Conservation (phyloP, 2,888 invertebrate genomes). For the Eulithis testata region DNA sequence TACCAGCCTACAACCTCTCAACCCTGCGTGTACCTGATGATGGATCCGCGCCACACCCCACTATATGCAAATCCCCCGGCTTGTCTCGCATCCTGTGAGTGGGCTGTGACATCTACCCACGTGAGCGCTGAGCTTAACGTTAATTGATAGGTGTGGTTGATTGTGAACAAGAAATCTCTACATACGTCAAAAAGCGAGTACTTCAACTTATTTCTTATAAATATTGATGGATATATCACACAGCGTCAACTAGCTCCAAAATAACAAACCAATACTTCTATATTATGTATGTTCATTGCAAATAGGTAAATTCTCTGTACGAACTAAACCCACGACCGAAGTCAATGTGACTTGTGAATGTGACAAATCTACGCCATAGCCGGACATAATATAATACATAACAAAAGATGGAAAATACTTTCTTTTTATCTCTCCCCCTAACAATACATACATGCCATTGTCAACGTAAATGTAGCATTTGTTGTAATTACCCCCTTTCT, state of each 20-base stretch:
- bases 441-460: constrained; percentile 54
- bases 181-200: constrained; percentile 1
- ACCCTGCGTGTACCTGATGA: constrained; percentile 31
- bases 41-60: constrained; percentile 37
- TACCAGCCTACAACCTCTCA: neutral
- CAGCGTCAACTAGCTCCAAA: too few relatives aligned
- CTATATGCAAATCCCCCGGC: constrained; percentile 43
- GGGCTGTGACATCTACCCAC: constrained; percentile 23
- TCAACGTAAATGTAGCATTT: constrained; percentile 73
- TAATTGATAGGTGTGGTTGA: constrained; percentile 39
- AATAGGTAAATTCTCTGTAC: too few relatives aligned
- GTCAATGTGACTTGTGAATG: too few relatives aligned
- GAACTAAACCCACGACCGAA: too few relatives aligned
- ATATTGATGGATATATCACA: too few relatives aligned
- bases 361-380: too few relatives aligned
- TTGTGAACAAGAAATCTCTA: constrained; percentile 14
- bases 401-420: neutral
- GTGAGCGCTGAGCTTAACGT: constrained; percentile 39
- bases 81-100: constrained; percentile 40
- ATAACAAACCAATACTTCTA: too few relatives aligned
- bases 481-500: constrained; percentile 74
- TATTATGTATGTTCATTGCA: too few relatives aligned
- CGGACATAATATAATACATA: neutral
- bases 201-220: neutral
- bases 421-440: constrained; percentile 24